A percentile compares a stretch with the other conserved stretches of the same genome.
Evolutionary conservation across 2,113 vertebrate genomes (phyloP).

Genomic region (Alligator mississippiensis): DNA sequence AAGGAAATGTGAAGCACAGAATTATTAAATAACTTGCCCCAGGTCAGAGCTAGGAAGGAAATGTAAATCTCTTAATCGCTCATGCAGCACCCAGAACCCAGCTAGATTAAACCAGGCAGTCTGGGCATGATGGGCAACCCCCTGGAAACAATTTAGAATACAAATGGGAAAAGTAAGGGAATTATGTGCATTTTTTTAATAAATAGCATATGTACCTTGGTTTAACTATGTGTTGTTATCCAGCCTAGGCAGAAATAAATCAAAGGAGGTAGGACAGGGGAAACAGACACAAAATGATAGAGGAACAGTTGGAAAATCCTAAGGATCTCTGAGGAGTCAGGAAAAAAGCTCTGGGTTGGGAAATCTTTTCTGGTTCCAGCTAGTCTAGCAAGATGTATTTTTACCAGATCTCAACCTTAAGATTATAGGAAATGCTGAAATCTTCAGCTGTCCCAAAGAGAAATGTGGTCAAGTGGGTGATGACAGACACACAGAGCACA

Average conservation of each 20-base stretch:
- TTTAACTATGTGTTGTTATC: not conserved
- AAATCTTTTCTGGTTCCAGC: not conserved
- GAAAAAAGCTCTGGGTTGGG: not conserved
- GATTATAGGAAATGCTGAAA: not conserved
- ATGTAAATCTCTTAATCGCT: not conserved
- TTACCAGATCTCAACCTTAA: not conserved
- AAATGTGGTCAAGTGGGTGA: not conserved
- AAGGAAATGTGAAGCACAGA: not conserved
- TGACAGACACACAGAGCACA: not conserved
- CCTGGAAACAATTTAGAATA: not conserved
- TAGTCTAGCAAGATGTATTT: not conserved
- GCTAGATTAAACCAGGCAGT: not conserved
- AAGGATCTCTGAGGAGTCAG: not conserved
- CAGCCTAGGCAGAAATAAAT: not conserved
- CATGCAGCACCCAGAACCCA: not conserved
- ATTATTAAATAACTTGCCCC: not conserved
- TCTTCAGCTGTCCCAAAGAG: not conserved
- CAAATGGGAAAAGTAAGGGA: not conserved
- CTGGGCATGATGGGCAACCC: not conserved
- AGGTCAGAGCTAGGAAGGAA: slow-evolving; percentile 16
- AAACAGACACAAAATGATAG: not conserved
- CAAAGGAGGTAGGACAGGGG: not conserved
- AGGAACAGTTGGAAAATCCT: not conserved
- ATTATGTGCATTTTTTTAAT: not conserved
- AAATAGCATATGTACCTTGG: not conserved